phyloP scores from a whole-genome alignment of 1,140 invertebrate species.

The Trialeurodes vaporariorum region DNA sequence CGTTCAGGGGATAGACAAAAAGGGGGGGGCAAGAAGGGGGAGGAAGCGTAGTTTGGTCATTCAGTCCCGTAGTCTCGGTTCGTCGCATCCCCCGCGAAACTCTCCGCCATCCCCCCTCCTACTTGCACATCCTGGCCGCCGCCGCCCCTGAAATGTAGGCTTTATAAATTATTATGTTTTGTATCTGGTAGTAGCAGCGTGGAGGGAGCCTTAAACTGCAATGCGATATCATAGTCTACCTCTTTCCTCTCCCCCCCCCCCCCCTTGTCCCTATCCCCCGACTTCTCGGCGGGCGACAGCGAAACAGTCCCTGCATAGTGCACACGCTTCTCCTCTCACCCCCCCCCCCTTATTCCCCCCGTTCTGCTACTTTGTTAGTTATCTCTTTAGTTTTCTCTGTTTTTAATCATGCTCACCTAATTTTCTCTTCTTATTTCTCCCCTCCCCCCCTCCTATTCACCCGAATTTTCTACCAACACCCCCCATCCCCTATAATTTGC shows the following conservation, averaged over 20 bases:
- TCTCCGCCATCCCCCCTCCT: neutral
- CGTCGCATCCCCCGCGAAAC: neutral
- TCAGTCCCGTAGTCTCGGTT: neutral
- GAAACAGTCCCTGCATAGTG: no score
- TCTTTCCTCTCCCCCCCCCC: no score
- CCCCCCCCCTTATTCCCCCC: no score
- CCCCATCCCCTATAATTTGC: no score
- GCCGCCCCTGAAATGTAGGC: neutral
- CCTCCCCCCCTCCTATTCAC: no score
- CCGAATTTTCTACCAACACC: no score
- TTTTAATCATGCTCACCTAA: neutral
- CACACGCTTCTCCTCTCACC: no score
- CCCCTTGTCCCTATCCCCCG: no score
- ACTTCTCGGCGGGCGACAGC: neutral
- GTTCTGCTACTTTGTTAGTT: neutral
- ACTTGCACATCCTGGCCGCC: neutral
- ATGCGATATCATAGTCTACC: neutral
- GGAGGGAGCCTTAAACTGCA: neutral
- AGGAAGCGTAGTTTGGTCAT: neutral
- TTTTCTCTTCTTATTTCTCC: neutral
- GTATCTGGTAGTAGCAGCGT: neutral
- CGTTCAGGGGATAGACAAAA: no score
- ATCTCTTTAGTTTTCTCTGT: neutral
- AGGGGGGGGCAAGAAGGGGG: neutral
- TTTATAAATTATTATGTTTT: constrained; percentile 1